Conservation (phyloP, 2,797 vertebrate species). For the Chelon labrosus region DNA sequence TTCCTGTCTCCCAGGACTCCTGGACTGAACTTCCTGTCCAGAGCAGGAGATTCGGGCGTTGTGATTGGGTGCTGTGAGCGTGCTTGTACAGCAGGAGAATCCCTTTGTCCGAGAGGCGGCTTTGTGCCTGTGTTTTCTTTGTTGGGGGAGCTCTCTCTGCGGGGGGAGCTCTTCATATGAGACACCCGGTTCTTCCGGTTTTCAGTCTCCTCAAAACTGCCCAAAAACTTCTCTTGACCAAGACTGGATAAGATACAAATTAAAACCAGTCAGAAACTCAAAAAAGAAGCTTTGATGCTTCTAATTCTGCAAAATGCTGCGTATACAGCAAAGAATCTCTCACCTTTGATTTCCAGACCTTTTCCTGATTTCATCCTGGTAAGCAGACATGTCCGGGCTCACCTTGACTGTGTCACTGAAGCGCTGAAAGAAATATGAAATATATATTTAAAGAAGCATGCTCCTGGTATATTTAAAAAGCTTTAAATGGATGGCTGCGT, state of each 20-base stretch:
- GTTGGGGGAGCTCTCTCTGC: conserved; percentile 79
- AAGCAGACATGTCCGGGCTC: conserved; percentile 87
- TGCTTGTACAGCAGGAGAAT: conserved; percentile 82
- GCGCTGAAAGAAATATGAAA: conserved; percentile 58
- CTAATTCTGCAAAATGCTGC: neutral
- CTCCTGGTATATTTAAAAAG: conserved; percentile 21
- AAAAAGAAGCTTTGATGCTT: neutral
- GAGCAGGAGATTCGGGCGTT: conserved; percentile 61
- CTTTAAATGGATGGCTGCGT: conserved; percentile 19
- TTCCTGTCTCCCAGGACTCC: conserved; percentile 75
- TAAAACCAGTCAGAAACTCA: conserved; percentile 8
- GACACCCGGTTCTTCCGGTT: conserved; percentile 82
- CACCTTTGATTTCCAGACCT: conserved; percentile 88
- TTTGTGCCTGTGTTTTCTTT: conserved; percentile 76
- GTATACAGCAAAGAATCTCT: neutral
- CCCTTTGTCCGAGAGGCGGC: conserved; percentile 82
- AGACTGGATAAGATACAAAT: conserved; percentile 52
- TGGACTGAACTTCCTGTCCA: conserved; percentile 75
- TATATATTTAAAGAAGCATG: conserved; percentile 5
- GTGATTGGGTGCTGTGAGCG: conserved; percentile 83
- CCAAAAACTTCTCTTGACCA: conserved; percentile 70
- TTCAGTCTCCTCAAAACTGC: conserved; percentile 84
- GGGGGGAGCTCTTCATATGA: conserved; percentile 71
- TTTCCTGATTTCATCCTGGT: conserved; percentile 87
- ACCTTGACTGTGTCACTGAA: conserved; percentile 92